Base-by-base conservation (phyloP, 37 sponge, comb jelly and placozoan genomes). In the Bolinopsis microptera region DNA sequence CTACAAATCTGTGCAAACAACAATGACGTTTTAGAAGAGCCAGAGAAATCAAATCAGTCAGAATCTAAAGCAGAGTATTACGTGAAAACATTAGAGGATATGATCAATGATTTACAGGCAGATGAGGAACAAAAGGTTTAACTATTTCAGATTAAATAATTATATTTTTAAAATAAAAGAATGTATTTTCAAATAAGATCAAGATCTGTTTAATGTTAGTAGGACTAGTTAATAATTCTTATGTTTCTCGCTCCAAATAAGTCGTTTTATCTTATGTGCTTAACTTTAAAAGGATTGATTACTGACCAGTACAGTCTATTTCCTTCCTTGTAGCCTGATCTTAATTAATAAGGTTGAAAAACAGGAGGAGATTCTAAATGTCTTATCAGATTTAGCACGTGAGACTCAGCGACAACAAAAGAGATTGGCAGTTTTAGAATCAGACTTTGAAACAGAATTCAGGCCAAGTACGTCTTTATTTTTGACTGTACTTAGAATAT, bases 61-160 rank as follows among this genome's bases (percentile, higher is more conserved):
- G 75, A n/a, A 23, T 72, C 75, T 30, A 72, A 72, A 28, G 26
- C 75, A 72, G 75, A 72, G 5, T 72, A 72, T 28, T 72, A 72
- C 18, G 75, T 28, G 2, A 28, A 72, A 8, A 21, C 18, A 28
- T n/a, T 72, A 21, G 75, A 72, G 5, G 18, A 2, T 30, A n/a
- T 72, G 26, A 28, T 72, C 75, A 72, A 28, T 30, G 75, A 72
- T 24, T 21, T 72, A 21, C 26, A 28, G 26, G 75, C 26, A 72
- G 26, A n/a, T 30, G 26, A 30, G 26, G 75, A 72, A 8, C 13
- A 72, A 21, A 72, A 72, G 75, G 75, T 72, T 24, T 72, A 28
- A 8, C 5, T 30, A 72, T 3, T n/a, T 72, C 75, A n/a, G n/a
- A n/a, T n/a, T n/a, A n/a, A n/a, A n/a, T n/a, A n/a, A n/a, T n/a